Conservation (phyloP, 2,888 invertebrate genomes). For the Tubulanus polymorphus region DNA sequence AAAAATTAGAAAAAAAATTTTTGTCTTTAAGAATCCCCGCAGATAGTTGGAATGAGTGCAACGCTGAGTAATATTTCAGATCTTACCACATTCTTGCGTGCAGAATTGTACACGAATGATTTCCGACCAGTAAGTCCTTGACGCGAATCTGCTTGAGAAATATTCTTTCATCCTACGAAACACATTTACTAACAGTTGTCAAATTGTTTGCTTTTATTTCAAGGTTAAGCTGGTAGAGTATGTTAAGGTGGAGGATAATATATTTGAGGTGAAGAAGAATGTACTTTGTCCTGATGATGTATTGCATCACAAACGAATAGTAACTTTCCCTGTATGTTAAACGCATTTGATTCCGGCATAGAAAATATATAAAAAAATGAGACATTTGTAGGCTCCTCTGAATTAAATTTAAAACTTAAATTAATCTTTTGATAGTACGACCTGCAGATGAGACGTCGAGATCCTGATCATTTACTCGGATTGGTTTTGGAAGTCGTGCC, state of each 20-base stretch:
- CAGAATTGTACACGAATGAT: conserved; percentile 75
- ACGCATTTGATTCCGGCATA: too few species aligned
- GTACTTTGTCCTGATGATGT: conserved; percentile 34
- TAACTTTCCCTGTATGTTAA: conserved; percentile 37
- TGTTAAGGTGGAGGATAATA: conserved; percentile 66
- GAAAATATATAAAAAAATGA: too few species aligned
- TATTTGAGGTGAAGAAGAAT: conserved; percentile 59
- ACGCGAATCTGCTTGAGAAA: too few species aligned
- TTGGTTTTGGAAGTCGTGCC: conserved; percentile 78
- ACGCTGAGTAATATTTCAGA: conserved; percentile 88
- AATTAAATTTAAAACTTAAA: too few species aligned
- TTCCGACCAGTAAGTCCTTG: conserved; percentile 81
- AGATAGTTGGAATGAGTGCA: conserved; percentile 95
- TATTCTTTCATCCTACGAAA: too few species aligned
- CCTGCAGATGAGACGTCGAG: conserved; percentile 51
- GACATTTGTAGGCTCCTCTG: too few species aligned
- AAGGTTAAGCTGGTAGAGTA: conserved; percentile 69
- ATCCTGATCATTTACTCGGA: conserved; percentile 77
- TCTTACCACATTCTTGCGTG: conserved; percentile 74
- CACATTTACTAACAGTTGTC: not conserved
- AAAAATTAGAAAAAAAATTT: conserved; percentile 6
- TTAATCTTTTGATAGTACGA: conserved; percentile 33
- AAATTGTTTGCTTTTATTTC: not conserved
- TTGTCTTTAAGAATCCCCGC: conserved; percentile 60
- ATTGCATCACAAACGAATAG: conserved; percentile 32